These are phyloP conservation scores for Cryptus armator DNA, from an alignment of 2,888 invertebrate species.

Conservation along the genomic window DNA sequence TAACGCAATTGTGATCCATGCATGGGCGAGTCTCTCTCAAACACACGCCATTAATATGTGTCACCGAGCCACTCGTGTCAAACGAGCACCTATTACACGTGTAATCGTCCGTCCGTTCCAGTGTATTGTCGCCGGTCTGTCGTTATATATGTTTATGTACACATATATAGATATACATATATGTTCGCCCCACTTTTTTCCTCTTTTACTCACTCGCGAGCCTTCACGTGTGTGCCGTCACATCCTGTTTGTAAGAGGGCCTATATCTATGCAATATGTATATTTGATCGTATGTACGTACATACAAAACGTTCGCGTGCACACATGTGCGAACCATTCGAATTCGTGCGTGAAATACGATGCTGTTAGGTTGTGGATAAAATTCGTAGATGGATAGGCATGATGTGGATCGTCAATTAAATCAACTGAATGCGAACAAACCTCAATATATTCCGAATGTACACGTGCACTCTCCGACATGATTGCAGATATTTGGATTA, in stretches of 20 bases:
- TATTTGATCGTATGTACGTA: conserved; percentile 22
- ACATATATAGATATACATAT: background rate
- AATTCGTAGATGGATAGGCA: background rate
- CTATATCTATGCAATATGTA: conserved; percentile 31
- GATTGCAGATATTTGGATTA: background rate
- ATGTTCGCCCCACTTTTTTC: background rate
- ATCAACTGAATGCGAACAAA: conserved; percentile 6
- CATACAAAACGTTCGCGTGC: background rate
- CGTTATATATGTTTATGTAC: background rate
- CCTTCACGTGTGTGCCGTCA: conserved; percentile 53
- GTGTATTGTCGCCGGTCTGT: background rate
- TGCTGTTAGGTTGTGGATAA: background rate
- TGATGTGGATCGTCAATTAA: background rate
- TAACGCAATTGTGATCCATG: background rate
- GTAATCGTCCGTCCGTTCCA: conserved; percentile 48
- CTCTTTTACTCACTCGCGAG: conserved; percentile 9
- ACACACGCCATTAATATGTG: conserved; percentile 54
- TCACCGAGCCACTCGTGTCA: conserved; percentile 61
- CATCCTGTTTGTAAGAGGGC: conserved; percentile 64
- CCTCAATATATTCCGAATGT: background rate
- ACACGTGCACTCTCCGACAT: background rate
- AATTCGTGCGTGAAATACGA: background rate
- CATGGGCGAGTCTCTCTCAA: conserved; percentile 18
- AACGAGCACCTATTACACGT: conserved; percentile 64
- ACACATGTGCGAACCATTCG: background rate